Conservation (phyloP, 1,140 invertebrate species). For the Sinonovacula constricta region DNA sequence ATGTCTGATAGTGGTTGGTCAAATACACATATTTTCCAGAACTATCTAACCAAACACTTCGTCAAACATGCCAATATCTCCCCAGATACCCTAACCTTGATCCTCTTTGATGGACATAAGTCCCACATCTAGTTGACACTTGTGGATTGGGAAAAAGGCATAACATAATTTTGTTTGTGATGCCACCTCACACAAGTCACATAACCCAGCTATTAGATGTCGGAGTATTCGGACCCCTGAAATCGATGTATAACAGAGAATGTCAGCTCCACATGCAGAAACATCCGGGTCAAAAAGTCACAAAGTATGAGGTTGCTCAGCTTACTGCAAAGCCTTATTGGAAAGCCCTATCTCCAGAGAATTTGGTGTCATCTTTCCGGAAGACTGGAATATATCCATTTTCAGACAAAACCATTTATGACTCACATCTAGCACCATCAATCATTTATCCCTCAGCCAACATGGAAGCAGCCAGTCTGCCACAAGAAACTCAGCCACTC, state of each 20-base stretch:
- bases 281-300: slow-evolving; percentile 9
- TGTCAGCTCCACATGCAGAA: slow-evolving; percentile 13
- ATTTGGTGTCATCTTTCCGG: slow-evolving; percentile 13
- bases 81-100: slow-evolving; percentile 65
- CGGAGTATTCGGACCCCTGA: slow-evolving; percentile 20
- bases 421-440: slow-evolving; percentile 11
- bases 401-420: background rate
- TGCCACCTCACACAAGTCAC: slow-evolving; percentile 23
- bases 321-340: slow-evolving; percentile 14
- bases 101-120: slow-evolving; percentile 78
- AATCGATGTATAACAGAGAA: slow-evolving; percentile 17
- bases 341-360: slow-evolving; percentile 11
- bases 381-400: slow-evolving; percentile 29
- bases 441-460: too few relatives aligned
- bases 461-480: too few relatives aligned
- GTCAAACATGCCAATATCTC: slow-evolving; percentile 58
- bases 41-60: slow-evolving; percentile 78
- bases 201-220: slow-evolving; percentile 28
- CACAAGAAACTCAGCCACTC: too few relatives aligned
- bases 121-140: slow-evolving; percentile 50
- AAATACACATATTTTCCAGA: slow-evolving; percentile 74
- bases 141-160: slow-evolving; percentile 15
- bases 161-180: slow-evolving; percentile 26
- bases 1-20: slow-evolving; percentile 79
- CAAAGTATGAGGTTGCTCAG: slow-evolving; percentile 18